Percentiles rank a stretch among this genome's conserved stretches.
These are phyloP conservation scores for Aramus guarauna DNA, from an alignment of 2,113 vertebrate species.

Conservation along the genomic window DNA sequence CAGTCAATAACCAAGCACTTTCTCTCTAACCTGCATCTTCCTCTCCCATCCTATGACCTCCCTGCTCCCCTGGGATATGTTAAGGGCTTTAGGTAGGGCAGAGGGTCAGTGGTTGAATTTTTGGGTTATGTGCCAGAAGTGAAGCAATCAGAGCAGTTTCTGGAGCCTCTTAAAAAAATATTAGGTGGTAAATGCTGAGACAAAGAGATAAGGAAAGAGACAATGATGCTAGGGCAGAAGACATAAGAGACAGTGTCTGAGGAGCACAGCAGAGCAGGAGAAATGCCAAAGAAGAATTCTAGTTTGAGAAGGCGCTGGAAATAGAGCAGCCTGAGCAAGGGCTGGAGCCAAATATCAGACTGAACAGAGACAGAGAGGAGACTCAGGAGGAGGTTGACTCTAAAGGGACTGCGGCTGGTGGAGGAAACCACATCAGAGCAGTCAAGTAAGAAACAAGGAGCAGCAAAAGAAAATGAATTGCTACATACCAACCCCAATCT, in stretches of 20 bases:
- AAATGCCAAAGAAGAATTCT: background rate
- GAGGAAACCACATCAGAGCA: background rate
- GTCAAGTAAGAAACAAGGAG: background rate
- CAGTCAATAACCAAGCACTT: background rate
- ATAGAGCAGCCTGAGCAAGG: background rate
- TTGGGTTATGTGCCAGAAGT: background rate
- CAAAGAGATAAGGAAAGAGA: background rate
- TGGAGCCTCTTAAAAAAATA: background rate
- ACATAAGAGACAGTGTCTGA: background rate
- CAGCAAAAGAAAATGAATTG: background rate
- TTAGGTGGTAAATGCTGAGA: background rate
- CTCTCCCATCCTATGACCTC: background rate
- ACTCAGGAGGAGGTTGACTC: background rate
- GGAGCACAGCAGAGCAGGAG: background rate
- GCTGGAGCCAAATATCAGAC: background rate
- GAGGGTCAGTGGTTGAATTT: background rate
- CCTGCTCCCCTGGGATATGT: background rate
- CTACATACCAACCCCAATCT: background rate
- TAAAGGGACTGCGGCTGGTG: fast-evolving
- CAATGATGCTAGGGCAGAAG: background rate
- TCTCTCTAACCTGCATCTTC: background rate
- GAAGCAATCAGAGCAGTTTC: background rate
- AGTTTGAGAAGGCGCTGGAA: background rate
- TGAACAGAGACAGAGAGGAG: background rate
- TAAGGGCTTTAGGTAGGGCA: background rate